Base-by-base conservation (phyloP, 2,888 invertebrate species). In the Himalopsyche tibetana region DNA sequence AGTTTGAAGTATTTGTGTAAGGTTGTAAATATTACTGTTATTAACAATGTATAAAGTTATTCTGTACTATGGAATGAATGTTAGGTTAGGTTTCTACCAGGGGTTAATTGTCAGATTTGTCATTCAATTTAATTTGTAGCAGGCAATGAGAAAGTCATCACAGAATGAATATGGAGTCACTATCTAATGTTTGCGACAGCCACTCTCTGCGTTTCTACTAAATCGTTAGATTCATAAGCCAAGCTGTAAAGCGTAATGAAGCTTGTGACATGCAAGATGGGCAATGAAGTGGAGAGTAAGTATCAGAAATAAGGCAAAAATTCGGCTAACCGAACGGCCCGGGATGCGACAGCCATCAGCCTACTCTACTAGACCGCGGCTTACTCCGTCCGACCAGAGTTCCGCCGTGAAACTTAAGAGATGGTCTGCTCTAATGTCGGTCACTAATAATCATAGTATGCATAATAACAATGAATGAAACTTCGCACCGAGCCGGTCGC, bases 351-450 rank as follows among this genome's bases (percentile, higher is more conserved):
- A 90, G 89, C 89, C 89, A 89, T 90, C 86, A 88, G 87, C 84
- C 85, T 84, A 84, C 87, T 38, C 36, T 69, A 80, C 84, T 85
- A 74, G 79, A 84, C 82, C 85, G 80, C 84, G 85, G 86, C 87
- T 85, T 74, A 87, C 88, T 88, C 88, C 82, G 87, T 88, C 86
- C 88, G 82, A 85, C 88, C 91, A 91, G 92, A 92, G 92, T 91
- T 90, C 90, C 92, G 91, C 92, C 92, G 92, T 87, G 93, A 93
- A 89, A 93, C 93, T 93, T 92, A 92, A 93, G 93, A 93, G 93
- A 93, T 93, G 93, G 93, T 93, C 91, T 87, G 87, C 89, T 88
- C 86, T 88, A 88, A 84, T 84, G 85, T 87, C 56, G 55, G 55
- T 55, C 55, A 82, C 55, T 55, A 82, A 82, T 51, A 55, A 82